Percentiles rank a stretch among this genome's conserved stretches.
Evolutionary conservation across 1,140 invertebrate genomes (phyloP).

Genomic region (Amyelois transitella): DNA sequence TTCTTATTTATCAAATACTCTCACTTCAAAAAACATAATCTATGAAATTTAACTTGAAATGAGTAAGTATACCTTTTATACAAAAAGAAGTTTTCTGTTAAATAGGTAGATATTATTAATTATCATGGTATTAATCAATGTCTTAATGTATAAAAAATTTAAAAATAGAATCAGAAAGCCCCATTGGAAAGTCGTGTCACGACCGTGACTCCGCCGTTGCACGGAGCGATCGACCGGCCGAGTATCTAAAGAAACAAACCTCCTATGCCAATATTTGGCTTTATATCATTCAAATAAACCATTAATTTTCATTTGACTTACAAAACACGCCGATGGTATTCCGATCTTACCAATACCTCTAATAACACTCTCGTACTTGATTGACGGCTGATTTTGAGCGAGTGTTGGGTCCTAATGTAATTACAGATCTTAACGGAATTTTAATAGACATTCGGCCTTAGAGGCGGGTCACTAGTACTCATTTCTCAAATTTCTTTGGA

Average conservation of each 20-base stretch:
- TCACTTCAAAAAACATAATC: no score
- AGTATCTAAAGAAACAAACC: not conserved
- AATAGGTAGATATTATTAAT: no score
- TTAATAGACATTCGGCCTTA: slow-evolving; percentile 44
- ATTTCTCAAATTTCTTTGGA: slow-evolving; percentile 10
- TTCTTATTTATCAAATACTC: no score
- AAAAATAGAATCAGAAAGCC: not conserved
- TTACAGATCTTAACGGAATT: slow-evolving; percentile 49
- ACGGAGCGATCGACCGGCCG: not conserved
- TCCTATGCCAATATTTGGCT: slow-evolving; percentile 13
- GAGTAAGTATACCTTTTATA: no score
- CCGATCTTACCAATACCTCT: slow-evolving; percentile 11
- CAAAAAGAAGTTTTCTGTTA: no score
- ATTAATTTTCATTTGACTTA: slow-evolving; percentile 16
- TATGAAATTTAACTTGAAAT: no score
- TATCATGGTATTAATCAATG: no score
- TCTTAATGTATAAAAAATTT: not conserved
- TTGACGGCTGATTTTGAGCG: slow-evolving; percentile 42
- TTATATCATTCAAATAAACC: slow-evolving; percentile 12
- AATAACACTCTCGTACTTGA: slow-evolving; percentile 37
- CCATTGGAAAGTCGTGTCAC: slow-evolving; percentile 3
- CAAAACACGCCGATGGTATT: not conserved
- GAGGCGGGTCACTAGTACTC: slow-evolving; percentile 15
- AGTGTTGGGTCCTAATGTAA: slow-evolving; percentile 34
- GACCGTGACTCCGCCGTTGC: slow-evolving; percentile 10